Evolutionary conservation across 2,888 invertebrate genomes (phyloP).

Genomic region (Xanthia icteritia): DNA sequence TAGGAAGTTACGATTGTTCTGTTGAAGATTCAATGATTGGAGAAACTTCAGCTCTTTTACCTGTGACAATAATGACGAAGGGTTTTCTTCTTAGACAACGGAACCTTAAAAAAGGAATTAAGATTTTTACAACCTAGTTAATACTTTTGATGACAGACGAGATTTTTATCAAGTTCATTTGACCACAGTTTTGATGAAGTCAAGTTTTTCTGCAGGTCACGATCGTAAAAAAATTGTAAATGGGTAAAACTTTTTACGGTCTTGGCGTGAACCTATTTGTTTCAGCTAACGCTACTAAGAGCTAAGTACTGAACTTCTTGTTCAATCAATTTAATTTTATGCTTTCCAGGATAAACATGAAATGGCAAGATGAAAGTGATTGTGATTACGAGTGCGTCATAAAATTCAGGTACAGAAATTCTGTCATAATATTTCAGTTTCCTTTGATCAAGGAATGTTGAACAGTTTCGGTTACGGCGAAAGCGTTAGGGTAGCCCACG

Average conservation of each 20-base stretch:
- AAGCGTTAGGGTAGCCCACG: no score
- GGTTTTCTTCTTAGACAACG: neutral
- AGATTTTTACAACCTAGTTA: constrained; percentile 36
- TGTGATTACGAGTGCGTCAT: neutral
- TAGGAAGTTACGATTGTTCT: no score
- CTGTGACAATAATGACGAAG: neutral
- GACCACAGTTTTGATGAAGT: constrained; percentile 39
- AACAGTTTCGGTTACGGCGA: neutral
- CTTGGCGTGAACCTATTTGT: neutral
- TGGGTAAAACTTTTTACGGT: neutral
- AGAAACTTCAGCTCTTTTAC: neutral
- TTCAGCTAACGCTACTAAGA: neutral
- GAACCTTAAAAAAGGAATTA: constrained; percentile 32
- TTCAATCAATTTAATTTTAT: neutral
- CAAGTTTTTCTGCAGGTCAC: constrained; percentile 1
- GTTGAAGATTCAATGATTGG: neutral
- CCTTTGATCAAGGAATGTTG: constrained; percentile 18
- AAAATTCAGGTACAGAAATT: neutral
- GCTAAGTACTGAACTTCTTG: neutral
- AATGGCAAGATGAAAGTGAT: constrained; percentile 16
- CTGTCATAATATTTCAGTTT: constrained; percentile 3
- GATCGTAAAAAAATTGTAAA: constrained; percentile 14
- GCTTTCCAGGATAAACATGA: neutral
- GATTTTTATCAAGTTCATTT: constrained; percentile 39
- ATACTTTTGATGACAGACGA: constrained; percentile 37